Base-by-base conservation (phyloP, 2,113 vertebrate species). In the Ochotona curzoniae region DNA sequence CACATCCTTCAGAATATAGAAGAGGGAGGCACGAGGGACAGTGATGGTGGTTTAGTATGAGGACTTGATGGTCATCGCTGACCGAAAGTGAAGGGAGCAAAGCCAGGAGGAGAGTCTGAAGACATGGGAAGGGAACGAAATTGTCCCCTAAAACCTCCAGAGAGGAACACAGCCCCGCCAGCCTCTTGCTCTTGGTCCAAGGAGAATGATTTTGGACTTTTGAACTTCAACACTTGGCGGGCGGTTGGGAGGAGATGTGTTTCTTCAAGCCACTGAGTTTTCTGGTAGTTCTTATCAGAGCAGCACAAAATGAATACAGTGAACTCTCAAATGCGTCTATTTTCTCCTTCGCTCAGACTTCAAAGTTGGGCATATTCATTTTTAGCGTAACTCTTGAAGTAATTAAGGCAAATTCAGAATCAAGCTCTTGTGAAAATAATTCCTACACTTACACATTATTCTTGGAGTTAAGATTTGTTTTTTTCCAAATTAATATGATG, bases 361-460 rank as follows among this genome's bases (percentile, higher is more conserved):
- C 21, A 35, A 78, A 21, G 11, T 83, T 83, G 91, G 26, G 66
- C 71, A 90, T 74, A 57, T 83, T 88, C 21, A 35, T 60, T 82
- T 84, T 90, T 71, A 81, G 78, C 20, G 83, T 61, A 91, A 18
- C 60, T 76, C 44, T 7, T 54, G 44, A 82, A 87, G n/a, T 69
- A 76, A 79, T 78, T 23, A 80, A 71, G 63, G 70, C 18, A 85
- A 92, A 92, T 83, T 71, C 93, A 30, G 23, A 67, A 80, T 89
- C 81, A 11, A 44, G 74, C 14, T 54, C 7, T 54, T 17, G 79
- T 25, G 44, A 92, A 87, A 86, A 91, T 47, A 87, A 71, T 87
- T 89, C 21, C 38, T 81, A 80, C 80, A 94, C 84, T 60, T 64
- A 80, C 10, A 32, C 32, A 49, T 66, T 54, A 83, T 57, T 25